Conservation (phyloP, 2,797 vertebrate genomes). For the Tarsius wallacei region DNA sequence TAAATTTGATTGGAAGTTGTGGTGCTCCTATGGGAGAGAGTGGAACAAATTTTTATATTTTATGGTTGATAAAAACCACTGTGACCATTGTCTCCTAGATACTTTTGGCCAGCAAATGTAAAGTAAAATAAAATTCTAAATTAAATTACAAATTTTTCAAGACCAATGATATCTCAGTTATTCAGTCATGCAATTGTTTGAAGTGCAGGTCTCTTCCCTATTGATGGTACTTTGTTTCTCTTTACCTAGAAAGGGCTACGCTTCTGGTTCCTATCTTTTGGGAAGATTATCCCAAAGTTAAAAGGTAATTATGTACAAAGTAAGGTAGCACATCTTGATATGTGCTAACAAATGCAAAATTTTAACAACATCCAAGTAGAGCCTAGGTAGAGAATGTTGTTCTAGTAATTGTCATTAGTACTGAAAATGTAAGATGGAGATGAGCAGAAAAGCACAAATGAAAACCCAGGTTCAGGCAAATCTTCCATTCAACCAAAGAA, state of each 20-base stretch:
- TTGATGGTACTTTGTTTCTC: background rate
- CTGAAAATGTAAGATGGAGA: background rate
- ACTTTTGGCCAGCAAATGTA: background rate
- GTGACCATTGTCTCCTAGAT: background rate
- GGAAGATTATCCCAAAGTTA: background rate
- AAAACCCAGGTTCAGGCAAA: background rate
- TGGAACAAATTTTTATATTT: background rate
- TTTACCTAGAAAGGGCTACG: background rate
- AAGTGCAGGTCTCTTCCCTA: background rate
- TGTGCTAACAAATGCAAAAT: background rate
- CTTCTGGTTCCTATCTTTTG: background rate
- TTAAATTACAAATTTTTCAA: background rate
- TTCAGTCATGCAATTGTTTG: background rate
- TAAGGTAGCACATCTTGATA: background rate
- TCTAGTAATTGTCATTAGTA: background rate
- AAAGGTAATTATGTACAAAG: background rate
- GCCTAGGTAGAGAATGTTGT: background rate
- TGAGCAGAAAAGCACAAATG: background rate
- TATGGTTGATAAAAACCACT: background rate
- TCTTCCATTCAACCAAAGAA: background rate
- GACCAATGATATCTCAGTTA: background rate
- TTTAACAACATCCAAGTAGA: background rate
- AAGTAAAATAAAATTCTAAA: slow-evolving; percentile 31
- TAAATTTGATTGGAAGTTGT: background rate
- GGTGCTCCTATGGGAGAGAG: background rate